Conservation (phyloP, 2,797 vertebrate species). For the Gallirallus australis region DNA sequence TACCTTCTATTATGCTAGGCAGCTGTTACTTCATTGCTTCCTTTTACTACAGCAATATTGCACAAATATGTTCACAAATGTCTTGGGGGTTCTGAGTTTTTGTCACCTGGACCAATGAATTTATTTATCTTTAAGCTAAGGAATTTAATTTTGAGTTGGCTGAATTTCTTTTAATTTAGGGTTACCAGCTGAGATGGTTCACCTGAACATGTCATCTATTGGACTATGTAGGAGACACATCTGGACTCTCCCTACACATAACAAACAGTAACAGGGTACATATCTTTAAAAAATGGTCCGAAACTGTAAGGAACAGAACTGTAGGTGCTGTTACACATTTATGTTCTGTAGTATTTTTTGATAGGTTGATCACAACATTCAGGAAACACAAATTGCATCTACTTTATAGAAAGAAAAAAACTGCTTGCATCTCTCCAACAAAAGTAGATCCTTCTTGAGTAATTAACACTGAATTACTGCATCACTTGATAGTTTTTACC, state of each 20-base stretch:
- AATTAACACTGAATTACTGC: not conserved
- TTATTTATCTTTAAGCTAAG: not conserved
- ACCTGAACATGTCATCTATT: not conserved
- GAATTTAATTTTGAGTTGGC: not conserved
- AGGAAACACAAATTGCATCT: not conserved
- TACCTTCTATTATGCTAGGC: not conserved
- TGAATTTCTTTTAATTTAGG: not conserved
- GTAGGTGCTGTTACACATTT: not conserved
- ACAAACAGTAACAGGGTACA: not conserved
- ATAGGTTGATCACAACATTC: not conserved
- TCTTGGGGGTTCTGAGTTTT: not conserved
- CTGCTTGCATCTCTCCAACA: not conserved
- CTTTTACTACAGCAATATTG: fast-evolving
- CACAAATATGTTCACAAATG: not conserved
- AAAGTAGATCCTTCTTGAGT: not conserved
- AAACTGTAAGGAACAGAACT: not conserved
- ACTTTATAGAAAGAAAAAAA: not conserved
- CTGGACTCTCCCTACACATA: not conserved
- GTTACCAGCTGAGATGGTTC: not conserved
- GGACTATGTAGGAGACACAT: fast-evolving
- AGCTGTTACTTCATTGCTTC: not conserved
- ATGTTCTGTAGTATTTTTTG: not conserved
- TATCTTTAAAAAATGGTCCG: not conserved
- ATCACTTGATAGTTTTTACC: not conserved
- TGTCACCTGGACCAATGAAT: not conserved